Base-by-base conservation (phyloP, 2,797 vertebrate species). In the Centropyge bicolor region DNA sequence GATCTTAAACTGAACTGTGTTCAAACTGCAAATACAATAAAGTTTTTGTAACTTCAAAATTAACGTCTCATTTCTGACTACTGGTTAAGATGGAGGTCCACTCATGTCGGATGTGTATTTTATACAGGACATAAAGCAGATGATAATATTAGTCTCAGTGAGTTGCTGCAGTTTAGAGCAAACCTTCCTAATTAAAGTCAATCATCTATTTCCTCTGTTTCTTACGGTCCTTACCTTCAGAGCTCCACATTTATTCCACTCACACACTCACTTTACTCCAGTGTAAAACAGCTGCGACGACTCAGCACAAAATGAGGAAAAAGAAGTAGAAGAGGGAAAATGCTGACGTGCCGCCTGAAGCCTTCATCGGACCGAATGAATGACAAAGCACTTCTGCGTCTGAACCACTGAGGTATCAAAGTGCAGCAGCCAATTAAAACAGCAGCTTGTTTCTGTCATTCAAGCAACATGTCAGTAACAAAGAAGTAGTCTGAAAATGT, bases 271-370 rank as follows among this genome's bases (percentile, higher is more conserved):
- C 5, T 60, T 61, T 14, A 8, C 48, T 36, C 19, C 16, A 12
- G 16, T 41, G 8, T 19, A 56, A 78, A 56, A 19, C 36, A 55
- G 48, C 56, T 73, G 70, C 61, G 67, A 70, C 11, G 35, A 38
- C 52, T 65, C 43, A 64, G 68, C 68, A 73, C 11, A 24, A 59
- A 72, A 43, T 56, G 1, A 35, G 17, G 36, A 63, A 27, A 10
- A 59, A 64, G 55, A 40, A 35, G 8, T 46, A 14, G 22, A 57
- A 19, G 13, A 27, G 24, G 13, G 27, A 16, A 61, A 43, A 62
- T 57, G 40, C 59, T 46, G 36, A 74, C 27, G 3, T 59, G 22
- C 24, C 38, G n/a, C 14, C 35, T 55, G 46, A 76, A 20, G 24
- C 6, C n/a, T 56, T 52, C 67, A 62, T 27, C 8, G 27, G n/a